Evolutionary conservation across 2,888 invertebrate genomes (phyloP).

Genomic region (Melanotus villosus): DNA sequence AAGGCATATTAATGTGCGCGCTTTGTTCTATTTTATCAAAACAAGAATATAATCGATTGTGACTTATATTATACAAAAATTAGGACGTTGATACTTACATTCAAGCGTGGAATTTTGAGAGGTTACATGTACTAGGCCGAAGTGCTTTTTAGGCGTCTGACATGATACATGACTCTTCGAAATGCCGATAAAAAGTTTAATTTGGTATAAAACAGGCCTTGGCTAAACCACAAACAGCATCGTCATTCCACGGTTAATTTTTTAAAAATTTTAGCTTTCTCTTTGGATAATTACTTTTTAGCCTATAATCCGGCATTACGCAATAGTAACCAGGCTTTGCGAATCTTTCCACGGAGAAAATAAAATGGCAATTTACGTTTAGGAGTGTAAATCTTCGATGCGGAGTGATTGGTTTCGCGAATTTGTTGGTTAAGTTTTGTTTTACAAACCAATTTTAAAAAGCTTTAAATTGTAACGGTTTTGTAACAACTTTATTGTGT

Average conservation of each 20-base stretch:
- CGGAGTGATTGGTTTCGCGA: slow-evolving; percentile 23
- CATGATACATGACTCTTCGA: slow-evolving; percentile 8
- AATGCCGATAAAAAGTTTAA: slow-evolving; percentile 10
- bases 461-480: slow-evolving; percentile 33
- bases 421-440: slow-evolving; percentile 25
- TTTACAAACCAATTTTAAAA: slow-evolving; percentile 26
- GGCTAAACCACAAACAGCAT: not conserved
- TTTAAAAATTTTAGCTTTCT: slow-evolving; percentile 7
- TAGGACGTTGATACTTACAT: too few species aligned
- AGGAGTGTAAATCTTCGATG: slow-evolving; percentile 19
- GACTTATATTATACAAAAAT: too few species aligned
- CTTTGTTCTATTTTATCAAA: slow-evolving; percentile 5
- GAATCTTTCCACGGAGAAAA: not conserved
- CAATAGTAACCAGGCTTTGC: too few species aligned
- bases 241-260: slow-evolving; percentile 12
- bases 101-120: too few species aligned
- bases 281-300: slow-evolving; percentile 16
- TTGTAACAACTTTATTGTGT: slow-evolving; percentile 27
- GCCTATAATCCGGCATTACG: not conserved
- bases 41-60: not conserved
- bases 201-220: slow-evolving; percentile 6
- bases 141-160: not conserved
- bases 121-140: not conserved
- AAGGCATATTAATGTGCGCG: not conserved
- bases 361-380: slow-evolving; percentile 25